Evolutionary conservation across 2,113 vertebrate species (phyloP).

Genomic region (Potamarius usumacintae): DNA sequence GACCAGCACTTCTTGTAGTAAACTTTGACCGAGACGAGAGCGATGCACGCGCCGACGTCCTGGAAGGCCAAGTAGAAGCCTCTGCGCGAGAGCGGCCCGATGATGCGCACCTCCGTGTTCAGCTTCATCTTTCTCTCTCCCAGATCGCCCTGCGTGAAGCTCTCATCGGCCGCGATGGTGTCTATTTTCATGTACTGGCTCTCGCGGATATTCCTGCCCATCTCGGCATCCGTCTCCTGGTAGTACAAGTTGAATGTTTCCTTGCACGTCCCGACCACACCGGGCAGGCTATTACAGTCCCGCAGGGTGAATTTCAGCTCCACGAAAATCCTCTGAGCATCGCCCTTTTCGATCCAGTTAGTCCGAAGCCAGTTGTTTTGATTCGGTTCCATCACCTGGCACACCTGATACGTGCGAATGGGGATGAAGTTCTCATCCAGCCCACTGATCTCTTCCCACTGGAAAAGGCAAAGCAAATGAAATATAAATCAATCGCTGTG

Average conservation of each 20-base stretch:
- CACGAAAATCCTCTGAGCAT: conserved; percentile 99
- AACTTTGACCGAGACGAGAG: conserved; percentile 97
- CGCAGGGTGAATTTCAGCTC: conserved; percentile 99
- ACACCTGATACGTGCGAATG: conserved; percentile 98
- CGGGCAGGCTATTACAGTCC: conserved; percentile 99
- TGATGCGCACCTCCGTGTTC: conserved; percentile 97
- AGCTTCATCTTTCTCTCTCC: conserved; percentile 99
- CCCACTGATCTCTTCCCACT: conserved; percentile 99
- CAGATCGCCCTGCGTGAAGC: conserved; percentile 98
- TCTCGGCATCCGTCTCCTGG: conserved; percentile 96
- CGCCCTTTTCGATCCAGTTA: conserved; percentile 99
- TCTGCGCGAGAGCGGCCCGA: conserved; percentile 92
- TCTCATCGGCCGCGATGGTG: conserved; percentile 99
- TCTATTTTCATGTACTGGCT: conserved; percentile 98
- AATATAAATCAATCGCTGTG: neutral
- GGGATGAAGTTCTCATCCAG: conserved; percentile 98
- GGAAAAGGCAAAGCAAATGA: conserved; percentile 52
- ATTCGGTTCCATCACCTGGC: conserved; percentile 99
- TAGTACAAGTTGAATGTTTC: conserved; percentile 99
- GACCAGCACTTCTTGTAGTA: conserved; percentile 99
- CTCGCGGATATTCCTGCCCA: conserved; percentile 94
- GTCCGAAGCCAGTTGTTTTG: conserved; percentile 99
- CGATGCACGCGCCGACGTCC: conserved; percentile 98
- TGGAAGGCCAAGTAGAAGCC: conserved; percentile 99
- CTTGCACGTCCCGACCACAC: conserved; percentile 97